Conservation (phyloP, 2,888 invertebrate species). For the Schizotus pectinicornis region DNA sequence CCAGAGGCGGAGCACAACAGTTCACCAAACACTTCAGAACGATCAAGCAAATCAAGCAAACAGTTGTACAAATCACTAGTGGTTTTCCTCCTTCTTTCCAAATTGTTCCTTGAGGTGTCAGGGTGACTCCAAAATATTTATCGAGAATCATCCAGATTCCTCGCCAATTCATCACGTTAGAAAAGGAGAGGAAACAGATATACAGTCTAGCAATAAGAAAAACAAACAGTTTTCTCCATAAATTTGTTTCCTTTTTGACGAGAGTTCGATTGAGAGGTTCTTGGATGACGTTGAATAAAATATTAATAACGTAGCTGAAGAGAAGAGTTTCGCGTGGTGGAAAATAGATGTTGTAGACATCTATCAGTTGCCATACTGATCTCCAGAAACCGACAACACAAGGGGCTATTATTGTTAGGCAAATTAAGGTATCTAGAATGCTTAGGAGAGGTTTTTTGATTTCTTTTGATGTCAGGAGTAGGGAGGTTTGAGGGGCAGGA, state of each 20-base stretch:
- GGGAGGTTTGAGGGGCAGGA: conserved; percentile 4
- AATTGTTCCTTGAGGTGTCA: conserved; percentile 19
- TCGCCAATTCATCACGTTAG: conserved; percentile 63
- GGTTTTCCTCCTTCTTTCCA: conserved; percentile 17
- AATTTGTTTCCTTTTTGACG: conserved; percentile 33
- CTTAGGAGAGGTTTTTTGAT: conserved; percentile 29
- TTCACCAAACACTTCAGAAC: conserved; percentile 62
- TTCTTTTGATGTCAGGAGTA: conserved; percentile 3
- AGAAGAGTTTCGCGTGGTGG: conserved; percentile 61
- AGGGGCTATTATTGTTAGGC: conserved; percentile 59
- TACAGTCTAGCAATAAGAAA: conserved; percentile 51
- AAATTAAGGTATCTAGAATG: conserved; percentile 57
- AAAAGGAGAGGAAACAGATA: conserved; percentile 60
- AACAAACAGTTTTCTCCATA: conserved; percentile 16
- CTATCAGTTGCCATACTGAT: conserved; percentile 63
- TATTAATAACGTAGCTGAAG: conserved; percentile 64
- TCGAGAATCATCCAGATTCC: conserved; percentile 57
- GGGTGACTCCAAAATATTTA: conserved; percentile 32
- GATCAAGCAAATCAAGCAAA: conserved; percentile 41
- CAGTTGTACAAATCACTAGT: conserved; percentile 9
- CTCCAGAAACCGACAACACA: conserved; percentile 64
- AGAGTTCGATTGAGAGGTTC: conserved; percentile 52
- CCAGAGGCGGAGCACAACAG: conserved; percentile 64
- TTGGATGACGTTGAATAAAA: conserved; percentile 64
- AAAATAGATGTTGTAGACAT: conserved; percentile 58